Percentiles rank a stretch among this genome's conserved stretches.
Evolutionary conservation across 2,797 vertebrate genomes (phyloP).

Genomic region (Arctocebus calabarensis): DNA sequence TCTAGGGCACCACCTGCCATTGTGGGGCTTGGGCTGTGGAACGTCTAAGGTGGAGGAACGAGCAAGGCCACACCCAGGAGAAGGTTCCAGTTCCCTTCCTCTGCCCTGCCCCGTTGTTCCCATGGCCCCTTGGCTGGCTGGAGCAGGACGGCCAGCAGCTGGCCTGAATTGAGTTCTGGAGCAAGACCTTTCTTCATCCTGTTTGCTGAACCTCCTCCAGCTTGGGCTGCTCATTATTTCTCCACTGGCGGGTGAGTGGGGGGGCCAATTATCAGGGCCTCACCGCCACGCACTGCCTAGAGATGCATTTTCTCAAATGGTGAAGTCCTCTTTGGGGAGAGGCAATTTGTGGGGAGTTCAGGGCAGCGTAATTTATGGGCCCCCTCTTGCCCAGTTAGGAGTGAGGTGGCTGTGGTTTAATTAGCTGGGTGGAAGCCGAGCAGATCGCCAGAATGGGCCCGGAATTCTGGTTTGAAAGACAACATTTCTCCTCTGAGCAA

Average conservation of each 20-base stretch:
- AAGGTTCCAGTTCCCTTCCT: background rate
- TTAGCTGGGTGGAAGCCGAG: slow-evolving; percentile 80
- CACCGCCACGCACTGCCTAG: slow-evolving; percentile 62
- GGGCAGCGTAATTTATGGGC: slow-evolving; percentile 80
- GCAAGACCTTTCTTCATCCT: slow-evolving; percentile 59
- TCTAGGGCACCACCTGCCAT: background rate
- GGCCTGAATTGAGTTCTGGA: slow-evolving; percentile 44
- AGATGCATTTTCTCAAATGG: slow-evolving; percentile 78
- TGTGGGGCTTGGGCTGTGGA: background rate
- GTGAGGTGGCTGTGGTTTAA: slow-evolving; percentile 77
- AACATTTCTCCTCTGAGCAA: slow-evolving; percentile 61
- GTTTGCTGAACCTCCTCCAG: slow-evolving; percentile 78
- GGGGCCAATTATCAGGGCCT: slow-evolving; percentile 86
- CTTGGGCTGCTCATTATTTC: slow-evolving; percentile 86
- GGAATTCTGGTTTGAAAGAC: slow-evolving; percentile 66
- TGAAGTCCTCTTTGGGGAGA: slow-evolving; percentile 85
- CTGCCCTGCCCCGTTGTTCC: background rate
- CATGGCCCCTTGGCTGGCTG: background rate
- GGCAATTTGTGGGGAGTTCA: slow-evolving; percentile 87
- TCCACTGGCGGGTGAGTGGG: slow-evolving; percentile 61
- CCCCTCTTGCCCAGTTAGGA: slow-evolving; percentile 72
- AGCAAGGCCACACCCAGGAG: background rate
- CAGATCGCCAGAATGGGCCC: slow-evolving; percentile 64
- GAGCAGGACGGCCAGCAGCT: background rate
- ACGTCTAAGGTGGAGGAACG: background rate